A percentile compares a stretch with the other conserved stretches of the same genome.
These are phyloP conservation scores for Elgonia sp. DNA, from an alignment of 2,888 invertebrate genomes.

Conservation along the genomic window DNA sequence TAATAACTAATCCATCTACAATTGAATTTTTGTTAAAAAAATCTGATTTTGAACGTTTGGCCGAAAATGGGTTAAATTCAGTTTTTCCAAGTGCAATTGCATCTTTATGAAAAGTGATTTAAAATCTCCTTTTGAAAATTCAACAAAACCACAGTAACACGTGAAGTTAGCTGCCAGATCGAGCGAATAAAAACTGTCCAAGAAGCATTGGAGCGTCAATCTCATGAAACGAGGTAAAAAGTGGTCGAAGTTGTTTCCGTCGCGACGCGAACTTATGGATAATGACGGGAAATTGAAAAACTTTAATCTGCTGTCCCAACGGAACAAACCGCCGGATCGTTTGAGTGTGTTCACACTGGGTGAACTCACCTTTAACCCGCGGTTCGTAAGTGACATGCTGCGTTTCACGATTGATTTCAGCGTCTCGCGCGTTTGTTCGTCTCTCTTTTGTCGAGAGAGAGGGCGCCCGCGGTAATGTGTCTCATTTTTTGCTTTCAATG, in stretches of 20 bases:
- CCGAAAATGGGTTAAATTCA: no score
- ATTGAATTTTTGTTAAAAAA: no score
- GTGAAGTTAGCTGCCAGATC: constrained; percentile 20
- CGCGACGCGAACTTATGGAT: constrained; percentile 78
- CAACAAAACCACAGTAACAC: background rate
- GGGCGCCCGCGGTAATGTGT: constrained; percentile 31
- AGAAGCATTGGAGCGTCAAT: constrained; percentile 54
- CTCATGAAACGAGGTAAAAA: constrained; percentile 46
- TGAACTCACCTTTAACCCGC: constrained; percentile 5
- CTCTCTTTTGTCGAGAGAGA: background rate
- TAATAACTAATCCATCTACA: no score
- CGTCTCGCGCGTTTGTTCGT: constrained; percentile 2
- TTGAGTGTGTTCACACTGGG: constrained; percentile 29
- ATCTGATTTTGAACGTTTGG: no score
- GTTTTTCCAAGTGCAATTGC: no score
- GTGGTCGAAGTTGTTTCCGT: constrained; percentile 35
- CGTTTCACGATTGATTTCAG: constrained; percentile 19
- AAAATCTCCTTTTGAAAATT: no score
- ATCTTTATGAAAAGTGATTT: no score
- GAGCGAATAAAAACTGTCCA: constrained; percentile 8
- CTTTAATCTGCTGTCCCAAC: constrained; percentile 77
- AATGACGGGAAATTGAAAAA: constrained; percentile 85
- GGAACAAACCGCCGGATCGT: constrained; percentile 11
- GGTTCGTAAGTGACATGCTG: constrained; percentile 32
- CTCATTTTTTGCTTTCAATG: constrained; percentile 49